Base-by-base conservation (phyloP, 2,888 invertebrate species). In the Balanococcus diminutus region DNA sequence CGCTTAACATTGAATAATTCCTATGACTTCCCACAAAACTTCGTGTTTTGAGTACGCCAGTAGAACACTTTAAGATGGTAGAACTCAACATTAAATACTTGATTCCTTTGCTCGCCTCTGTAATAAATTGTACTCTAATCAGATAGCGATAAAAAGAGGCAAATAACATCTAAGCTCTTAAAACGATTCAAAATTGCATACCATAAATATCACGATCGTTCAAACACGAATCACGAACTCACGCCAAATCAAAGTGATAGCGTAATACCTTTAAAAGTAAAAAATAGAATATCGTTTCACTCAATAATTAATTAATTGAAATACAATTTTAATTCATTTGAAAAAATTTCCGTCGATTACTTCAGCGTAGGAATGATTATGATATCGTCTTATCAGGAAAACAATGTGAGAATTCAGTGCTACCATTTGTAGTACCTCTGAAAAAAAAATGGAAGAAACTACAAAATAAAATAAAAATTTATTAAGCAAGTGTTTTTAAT, bases 171-270 rank as follows among this genome's bases (percentile, higher is more conserved):
- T 67, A 67, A 28, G 25, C 67, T 67, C 28, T 67, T 1, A 67
- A 4, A 67, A 31, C 90, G 84, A 6, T 22, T 56, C 22, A 22
- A 56, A 56, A 19, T 56, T 19, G 56, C 22, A 56, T 56, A 56
- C 56, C 56, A 56, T 6, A 6, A n/a, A n/a, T n/a, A 51, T 56
- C 56, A 56, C 56, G n/a, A n/a, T n/a, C n/a, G n/a, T n/a, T 2
- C 56, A 22, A 6, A 22, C 22, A 22, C 19, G 56, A 56, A 56
- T 56, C 22, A 19, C 19, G 51, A 51, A 22, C 14, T 56, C 56
- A 56, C 56, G 56, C 22, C 8, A 1, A 22, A 56, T 56, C 1
- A 56, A 22, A 56, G 4, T 56, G 56, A 46, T 46, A 46, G 46
- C n/a, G n/a, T n/a, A n/a, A 8, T 56, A 56, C 2, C 22, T 22